phyloP scores from a whole-genome alignment of 2,888 invertebrate species.

The Elmis aenea region DNA sequence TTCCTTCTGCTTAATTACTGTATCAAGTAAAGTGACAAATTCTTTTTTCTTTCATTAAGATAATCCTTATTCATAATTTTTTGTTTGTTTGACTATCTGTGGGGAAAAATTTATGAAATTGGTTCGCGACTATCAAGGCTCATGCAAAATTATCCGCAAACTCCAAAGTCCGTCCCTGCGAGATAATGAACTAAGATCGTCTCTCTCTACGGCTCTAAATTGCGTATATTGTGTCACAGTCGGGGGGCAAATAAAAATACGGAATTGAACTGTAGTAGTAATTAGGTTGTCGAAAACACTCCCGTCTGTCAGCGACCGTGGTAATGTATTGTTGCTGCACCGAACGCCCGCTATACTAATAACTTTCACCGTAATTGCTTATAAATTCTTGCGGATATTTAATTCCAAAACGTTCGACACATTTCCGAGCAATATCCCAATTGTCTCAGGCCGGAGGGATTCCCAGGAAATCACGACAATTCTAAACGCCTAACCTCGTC shows the following conservation, averaged over 20 bases:
- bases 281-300: slow-evolving; percentile 55
- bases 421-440: slow-evolving; percentile 29
- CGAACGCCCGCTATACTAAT: slow-evolving; percentile 10
- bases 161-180: slow-evolving; percentile 12
- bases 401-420: slow-evolving; percentile 27
- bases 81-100: too few relatives aligned
- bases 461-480: slow-evolving; percentile 22
- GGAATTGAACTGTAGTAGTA: slow-evolving; percentile 35
- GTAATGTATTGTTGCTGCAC: slow-evolving; percentile 12
- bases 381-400: slow-evolving; percentile 32
- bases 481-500: slow-evolving; percentile 19
- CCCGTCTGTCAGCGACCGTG: slow-evolving; percentile 25
- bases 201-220: slow-evolving; percentile 35
- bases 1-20: too few relatives aligned
- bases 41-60: too few relatives aligned
- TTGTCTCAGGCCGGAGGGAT: slow-evolving; percentile 22
- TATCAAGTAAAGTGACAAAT: too few relatives aligned
- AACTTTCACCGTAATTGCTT: slow-evolving; percentile 24
- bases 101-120: too few relatives aligned
- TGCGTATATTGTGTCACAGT: slow-evolving; percentile 45
- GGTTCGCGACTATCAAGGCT: too few relatives aligned
- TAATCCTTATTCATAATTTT: too few relatives aligned
- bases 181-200: slow-evolving; percentile 20
- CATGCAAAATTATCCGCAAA: too few relatives aligned
- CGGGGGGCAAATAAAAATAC: slow-evolving; percentile 46